Conservation (phyloP, 2,113 vertebrate genomes). For the Gavia stellata region DNA sequence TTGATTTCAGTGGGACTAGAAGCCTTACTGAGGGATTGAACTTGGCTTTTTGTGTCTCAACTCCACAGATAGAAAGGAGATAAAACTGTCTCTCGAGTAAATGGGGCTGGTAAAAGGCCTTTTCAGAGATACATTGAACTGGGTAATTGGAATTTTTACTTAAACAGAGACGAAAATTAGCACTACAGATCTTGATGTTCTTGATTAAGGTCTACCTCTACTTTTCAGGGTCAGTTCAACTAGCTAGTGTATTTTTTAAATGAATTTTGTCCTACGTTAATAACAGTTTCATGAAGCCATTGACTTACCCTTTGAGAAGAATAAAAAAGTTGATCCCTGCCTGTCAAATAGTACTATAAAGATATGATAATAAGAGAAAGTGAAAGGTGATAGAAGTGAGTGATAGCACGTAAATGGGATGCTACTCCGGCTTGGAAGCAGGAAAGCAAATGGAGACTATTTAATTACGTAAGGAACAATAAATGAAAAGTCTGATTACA, state of each 20-base stretch:
- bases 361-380: not conserved
- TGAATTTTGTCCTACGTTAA: not conserved
- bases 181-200: not conserved
- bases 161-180: not conserved
- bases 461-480: slow-evolving; percentile 39
- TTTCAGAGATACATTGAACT: not conserved
- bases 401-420: not conserved
- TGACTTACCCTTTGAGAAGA: not conserved
- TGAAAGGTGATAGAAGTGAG: not conserved
- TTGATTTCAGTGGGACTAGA: not conserved
- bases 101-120: not conserved
- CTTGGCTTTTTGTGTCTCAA: not conserved
- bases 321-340: not conserved
- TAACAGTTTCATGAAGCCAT: not conserved
- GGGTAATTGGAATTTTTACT: slow-evolving; percentile 2
- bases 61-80: not conserved
- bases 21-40: not conserved
- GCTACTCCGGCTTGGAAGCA: not conserved
- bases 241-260: not conserved
- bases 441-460: not conserved
- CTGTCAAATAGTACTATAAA: not conserved
- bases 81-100: not conserved
- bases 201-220: not conserved
- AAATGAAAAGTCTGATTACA: not conserved
- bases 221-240: not conserved